phyloP scores from a whole-genome alignment of 2,888 invertebrate genomes.

The Troides aeacus region DNA sequence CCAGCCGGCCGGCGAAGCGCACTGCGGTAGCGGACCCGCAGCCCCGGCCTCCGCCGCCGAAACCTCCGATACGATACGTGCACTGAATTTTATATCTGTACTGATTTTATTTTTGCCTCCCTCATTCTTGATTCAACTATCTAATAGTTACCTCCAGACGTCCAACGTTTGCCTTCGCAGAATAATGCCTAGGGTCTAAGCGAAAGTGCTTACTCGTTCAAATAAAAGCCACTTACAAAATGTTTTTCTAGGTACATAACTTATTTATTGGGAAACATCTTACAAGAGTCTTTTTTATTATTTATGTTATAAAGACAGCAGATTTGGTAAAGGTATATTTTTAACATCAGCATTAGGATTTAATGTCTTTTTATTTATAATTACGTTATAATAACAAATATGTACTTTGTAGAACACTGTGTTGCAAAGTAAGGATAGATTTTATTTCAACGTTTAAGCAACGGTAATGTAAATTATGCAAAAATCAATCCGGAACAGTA shows the following conservation, averaged over 20 bases:
- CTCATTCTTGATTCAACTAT: conserved; percentile 71
- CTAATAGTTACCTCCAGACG: conserved; percentile 66
- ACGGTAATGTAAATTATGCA: conserved; percentile 70
- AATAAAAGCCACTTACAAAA: conserved; percentile 10
- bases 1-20: conserved; percentile 39
- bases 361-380: no score
- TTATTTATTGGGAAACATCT: neutral
- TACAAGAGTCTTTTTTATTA: neutral
- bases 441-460: conserved; percentile 53
- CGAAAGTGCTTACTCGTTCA: conserved; percentile 20
- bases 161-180: conserved; percentile 46
- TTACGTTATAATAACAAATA: no score
- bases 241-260: neutral
- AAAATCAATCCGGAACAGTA: conserved; percentile 71
- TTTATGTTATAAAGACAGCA: no score
- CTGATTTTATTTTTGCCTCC: conserved; percentile 74
- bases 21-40: conserved; percentile 59
- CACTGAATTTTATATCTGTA: conserved; percentile 72
- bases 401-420: neutral
- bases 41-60: conserved; percentile 52
- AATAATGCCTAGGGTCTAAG: conserved; percentile 27
- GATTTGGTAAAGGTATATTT: no score
- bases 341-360: no score
- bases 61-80: conserved; percentile 73
- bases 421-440: neutral